Base-by-base conservation (phyloP, 2,797 vertebrate species). In the Odontamblyopus rebecca region DNA sequence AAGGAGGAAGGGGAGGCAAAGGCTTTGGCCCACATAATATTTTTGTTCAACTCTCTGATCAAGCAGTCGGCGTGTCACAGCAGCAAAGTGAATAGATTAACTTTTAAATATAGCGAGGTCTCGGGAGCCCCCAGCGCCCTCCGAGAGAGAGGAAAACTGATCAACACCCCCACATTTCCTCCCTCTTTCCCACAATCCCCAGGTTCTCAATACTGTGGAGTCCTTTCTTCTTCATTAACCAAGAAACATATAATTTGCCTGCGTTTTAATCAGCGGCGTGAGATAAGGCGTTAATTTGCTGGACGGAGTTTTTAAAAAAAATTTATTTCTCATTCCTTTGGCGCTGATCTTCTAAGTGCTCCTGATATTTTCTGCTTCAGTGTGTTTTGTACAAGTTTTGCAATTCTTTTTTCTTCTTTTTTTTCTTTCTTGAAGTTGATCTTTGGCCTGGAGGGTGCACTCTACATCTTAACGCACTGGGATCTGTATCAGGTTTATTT, bases 1-100 rank as follows among this genome's bases (percentile, higher is more conserved):
- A 75, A 86, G 85, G 83, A 80, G 84, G 83, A 48, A 48, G 62
- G 84, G 84, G 86, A 89, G 87, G 91, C 87, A 88, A 91, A 92
- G 89, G 86, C 88, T 89, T 86, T 90, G 91, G 91, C 91, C 89
- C 90, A 91, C 88, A 90, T 91, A 81, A 87, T 88, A 90, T 91
- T 91, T 92, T 91, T 88, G 89, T 91, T 92, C 87, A 30, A 74
- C 29, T 78, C 87, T 92, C 77, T 91, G 92, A 93, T 93, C 92
- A 93, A 93, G 89, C 89, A 88, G 89, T 77, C 84, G 78, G 85
- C 88, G 50, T 90, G 91, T 93, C 92, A 92, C 88, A 85, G 88
- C 87, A 90, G 90, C 90, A 93, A 93, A 93, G 92, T 93, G 93
- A 93, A 93, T 93, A 93, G 92, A 93, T 93, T 93, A 93, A 93